Percentiles rank a stretch among this genome's conserved stretches.
Evolutionary conservation across 2,888 invertebrate species (phyloP).

Genomic region (Cheilosia vulpina): DNA sequence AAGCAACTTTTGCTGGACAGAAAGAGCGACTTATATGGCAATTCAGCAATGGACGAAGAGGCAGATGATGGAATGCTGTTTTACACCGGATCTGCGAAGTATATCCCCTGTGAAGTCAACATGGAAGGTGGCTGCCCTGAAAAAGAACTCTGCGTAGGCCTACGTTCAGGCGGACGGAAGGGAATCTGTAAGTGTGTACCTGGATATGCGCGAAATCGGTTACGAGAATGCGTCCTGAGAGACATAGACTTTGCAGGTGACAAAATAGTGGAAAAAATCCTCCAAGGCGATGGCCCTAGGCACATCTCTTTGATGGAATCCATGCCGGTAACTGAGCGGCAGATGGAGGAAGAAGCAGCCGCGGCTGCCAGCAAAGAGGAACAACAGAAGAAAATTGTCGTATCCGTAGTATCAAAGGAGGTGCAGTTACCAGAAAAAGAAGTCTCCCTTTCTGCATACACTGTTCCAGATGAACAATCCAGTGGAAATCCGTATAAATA

Average conservation of each 20-base stretch:
- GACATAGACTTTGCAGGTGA: slow-evolving; percentile 79
- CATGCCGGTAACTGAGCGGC: slow-evolving; percentile 76
- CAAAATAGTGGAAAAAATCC: slow-evolving; percentile 74
- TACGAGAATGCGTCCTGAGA: slow-evolving; percentile 81
- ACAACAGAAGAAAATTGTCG: slow-evolving; percentile 88
- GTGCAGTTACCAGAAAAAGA: slow-evolving; percentile 93
- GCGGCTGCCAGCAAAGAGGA: slow-evolving; percentile 78
- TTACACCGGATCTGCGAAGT: slow-evolving; percentile 82
- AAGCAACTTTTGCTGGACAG: slow-evolving; percentile 78
- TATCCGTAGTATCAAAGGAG: slow-evolving; percentile 90
- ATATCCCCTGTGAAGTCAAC: slow-evolving; percentile 85
- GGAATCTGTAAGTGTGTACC: slow-evolving; percentile 90
- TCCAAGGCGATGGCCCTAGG: slow-evolving; percentile 71
- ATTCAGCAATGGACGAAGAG: slow-evolving; percentile 78
- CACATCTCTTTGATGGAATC: slow-evolving; percentile 74
- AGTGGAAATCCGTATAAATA: slow-evolving; percentile 92
- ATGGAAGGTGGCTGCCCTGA: slow-evolving; percentile 84
- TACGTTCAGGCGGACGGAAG: slow-evolving; percentile 85
- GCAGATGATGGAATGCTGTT: slow-evolving; percentile 83
- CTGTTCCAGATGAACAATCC: slow-evolving; percentile 89
- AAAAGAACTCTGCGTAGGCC: slow-evolving; percentile 88
- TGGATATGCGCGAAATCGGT: slow-evolving; percentile 85
- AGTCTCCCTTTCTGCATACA: slow-evolving; percentile 92
- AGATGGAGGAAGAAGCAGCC: slow-evolving; percentile 80
- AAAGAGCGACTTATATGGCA: slow-evolving; percentile 54